Evolutionary conservation across 2,888 invertebrate species (phyloP).

Genomic region (Acronicta leporina): DNA sequence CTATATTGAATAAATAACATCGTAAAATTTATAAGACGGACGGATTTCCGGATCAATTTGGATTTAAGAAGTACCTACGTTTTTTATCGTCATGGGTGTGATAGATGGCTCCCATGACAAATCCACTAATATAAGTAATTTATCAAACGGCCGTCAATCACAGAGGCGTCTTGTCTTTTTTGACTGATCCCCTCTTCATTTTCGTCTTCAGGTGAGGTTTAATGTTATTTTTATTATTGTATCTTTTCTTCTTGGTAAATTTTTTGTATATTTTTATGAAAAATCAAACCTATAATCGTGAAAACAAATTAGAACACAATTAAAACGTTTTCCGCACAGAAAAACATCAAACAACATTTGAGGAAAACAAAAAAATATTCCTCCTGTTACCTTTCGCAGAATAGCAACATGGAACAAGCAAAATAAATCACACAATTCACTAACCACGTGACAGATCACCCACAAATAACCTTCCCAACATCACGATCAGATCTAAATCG

Average conservation of each 20-base stretch:
- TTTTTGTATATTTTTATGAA: no score
- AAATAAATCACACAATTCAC: slow-evolving; percentile 51
- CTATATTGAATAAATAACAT: no score
- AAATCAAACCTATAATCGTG: no score
- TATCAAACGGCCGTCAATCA: slow-evolving; percentile 73
- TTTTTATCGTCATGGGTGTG: slow-evolving; percentile 59
- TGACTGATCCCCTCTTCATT: slow-evolving; percentile 41
- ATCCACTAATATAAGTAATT: slow-evolving; percentile 78
- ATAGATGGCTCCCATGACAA: slow-evolving; percentile 69
- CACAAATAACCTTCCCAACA: slow-evolving; percentile 52
- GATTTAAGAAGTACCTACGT: slow-evolving; percentile 55
- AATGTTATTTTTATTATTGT: neutral
- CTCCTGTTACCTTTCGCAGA: slow-evolving; percentile 7
- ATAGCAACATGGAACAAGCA: slow-evolving; percentile 18
- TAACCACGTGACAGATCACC: slow-evolving; percentile 49
- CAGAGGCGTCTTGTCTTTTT: slow-evolving; percentile 62
- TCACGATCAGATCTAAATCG: slow-evolving; percentile 57
- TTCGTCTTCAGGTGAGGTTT: slow-evolving; percentile 43
- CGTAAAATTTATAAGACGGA: slow-evolving; percentile 41
- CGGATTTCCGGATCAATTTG: slow-evolving; percentile 54
- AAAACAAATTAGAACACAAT: no score
- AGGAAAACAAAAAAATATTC: neutral
- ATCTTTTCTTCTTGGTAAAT: neutral
- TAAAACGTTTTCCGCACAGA: neutral
- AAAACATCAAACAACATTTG: neutral